phyloP scores from a whole-genome alignment of 1,140 invertebrate species.

The roundworm (Caenorhabditis elegans) region WBcel235 BX284603.4:5003501-5004000 shows the following conservation, averaged over 20 bases:
- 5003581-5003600: conserved; percentile 61
- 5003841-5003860: conserved; percentile 67
- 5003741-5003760: background rate
- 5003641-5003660: conserved; percentile 67
- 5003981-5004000: conserved; percentile 36
- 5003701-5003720: conserved; percentile 69
- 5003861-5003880: conserved; percentile 65
- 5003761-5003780: background rate
- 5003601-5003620: background rate
- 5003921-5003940: background rate
- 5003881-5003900: conserved; percentile 15
- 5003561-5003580: conserved; percentile 64
- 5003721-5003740: conserved; percentile 45
- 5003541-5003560: conserved; percentile 68
- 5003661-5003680: conserved; percentile 66
- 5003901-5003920: background rate
- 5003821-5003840: conserved; percentile 68
- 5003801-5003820: conserved; percentile 68
- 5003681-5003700: conserved; percentile 69
- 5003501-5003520: conserved; percentile 68
- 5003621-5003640: conserved; percentile 49
- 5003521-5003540: conserved; percentile 69
- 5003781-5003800: conserved; percentile 37
- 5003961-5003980: background rate
- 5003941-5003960: background rate